phyloP scores from a whole-genome alignment of 2,113 vertebrate genomes.

The Cairina moschata region DNA sequence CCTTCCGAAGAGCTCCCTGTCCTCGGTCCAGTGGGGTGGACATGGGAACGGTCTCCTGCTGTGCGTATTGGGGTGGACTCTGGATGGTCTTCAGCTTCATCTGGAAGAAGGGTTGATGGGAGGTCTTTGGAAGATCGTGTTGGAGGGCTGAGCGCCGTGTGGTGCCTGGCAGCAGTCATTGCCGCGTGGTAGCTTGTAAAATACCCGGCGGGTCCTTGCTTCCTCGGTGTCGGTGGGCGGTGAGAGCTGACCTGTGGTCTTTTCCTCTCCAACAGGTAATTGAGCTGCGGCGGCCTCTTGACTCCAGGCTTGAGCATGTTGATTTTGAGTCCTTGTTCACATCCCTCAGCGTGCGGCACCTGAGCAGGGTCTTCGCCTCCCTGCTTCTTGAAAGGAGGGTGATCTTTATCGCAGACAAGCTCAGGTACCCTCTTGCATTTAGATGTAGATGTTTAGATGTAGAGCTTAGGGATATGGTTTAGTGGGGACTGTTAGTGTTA shows the following conservation, averaged over 20 bases:
- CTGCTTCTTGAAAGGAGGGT: constrained; percentile 93
- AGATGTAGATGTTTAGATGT: no score
- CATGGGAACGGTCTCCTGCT: neutral
- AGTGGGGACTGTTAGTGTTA: no score
- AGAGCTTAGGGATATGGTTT: no score
- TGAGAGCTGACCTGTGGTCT: neutral
- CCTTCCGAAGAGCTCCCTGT: neutral
- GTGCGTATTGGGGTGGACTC: neutral
- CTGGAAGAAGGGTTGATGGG: neutral
- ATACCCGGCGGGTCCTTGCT: neutral
- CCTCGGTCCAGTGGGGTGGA: neutral
- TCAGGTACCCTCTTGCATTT: constrained; percentile 83
- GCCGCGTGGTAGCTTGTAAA: neutral
- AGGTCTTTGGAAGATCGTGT: neutral
- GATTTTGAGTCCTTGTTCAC: constrained; percentile 94
- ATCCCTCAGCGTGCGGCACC: constrained; percentile 84
- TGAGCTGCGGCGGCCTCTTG: constrained; percentile 90
- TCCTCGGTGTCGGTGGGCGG: neutral
- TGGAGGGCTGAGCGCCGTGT: neutral
- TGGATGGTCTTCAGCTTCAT: neutral
- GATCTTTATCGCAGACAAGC: constrained; percentile 94
- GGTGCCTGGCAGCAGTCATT: neutral
- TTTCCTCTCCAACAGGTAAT: constrained; percentile 81
- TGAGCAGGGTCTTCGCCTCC: constrained; percentile 87
- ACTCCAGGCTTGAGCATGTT: constrained; percentile 95